Evolutionary conservation across 2,113 vertebrate genomes (phyloP), one percentile per base, ranked within the genome.

Genomic region (Anthoscopus minutus): DNA sequence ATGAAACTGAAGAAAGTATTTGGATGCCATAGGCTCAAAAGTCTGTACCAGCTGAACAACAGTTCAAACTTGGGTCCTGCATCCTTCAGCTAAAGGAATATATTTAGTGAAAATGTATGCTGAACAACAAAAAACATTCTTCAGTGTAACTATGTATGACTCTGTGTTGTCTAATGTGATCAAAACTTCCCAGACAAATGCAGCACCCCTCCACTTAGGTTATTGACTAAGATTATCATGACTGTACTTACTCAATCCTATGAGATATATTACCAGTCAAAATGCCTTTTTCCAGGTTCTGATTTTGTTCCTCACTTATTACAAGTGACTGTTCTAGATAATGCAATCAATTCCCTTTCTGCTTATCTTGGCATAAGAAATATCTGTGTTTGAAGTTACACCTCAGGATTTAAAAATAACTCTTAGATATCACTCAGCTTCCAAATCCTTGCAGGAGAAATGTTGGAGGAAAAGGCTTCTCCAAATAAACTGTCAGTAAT

Each of bases 291-390:
- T 40, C 35, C 18, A 53, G 48, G 25, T 77, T 62, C 54, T 62
- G 53, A 48, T 53, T 85, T 85, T 72, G 27, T 73, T 78, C 38
- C 42, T 81, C 38, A 45, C 13, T 42, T 88, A 53, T 35, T 93
- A 25, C 18, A 78, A 81, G 48, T 66, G 24, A 33, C 35, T 57
- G 65, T 85, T 91, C 47, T 67, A 73, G 53, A 38, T 62, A 58
- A 54, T 53, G 15, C 30, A 66, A 4, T 85, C 53, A 74, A 42
- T 44, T 88, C 42, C 25, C 27, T 77, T 81, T 88, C 66, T 77
- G 27, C 58, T 88, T 84, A 77, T 91, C 47, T 93, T 88, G 74
- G 47, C 13, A 10, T 77, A 62, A 84, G 69, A 88, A 81, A 28
- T 88, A 44, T 53, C 47, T 62, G 27, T 71, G 47, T 57, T 84